These are phyloP conservation scores for Lepetodrilus schrolli DNA, from an alignment of 2,888 invertebrate genomes.

Conservation along the genomic window DNA sequence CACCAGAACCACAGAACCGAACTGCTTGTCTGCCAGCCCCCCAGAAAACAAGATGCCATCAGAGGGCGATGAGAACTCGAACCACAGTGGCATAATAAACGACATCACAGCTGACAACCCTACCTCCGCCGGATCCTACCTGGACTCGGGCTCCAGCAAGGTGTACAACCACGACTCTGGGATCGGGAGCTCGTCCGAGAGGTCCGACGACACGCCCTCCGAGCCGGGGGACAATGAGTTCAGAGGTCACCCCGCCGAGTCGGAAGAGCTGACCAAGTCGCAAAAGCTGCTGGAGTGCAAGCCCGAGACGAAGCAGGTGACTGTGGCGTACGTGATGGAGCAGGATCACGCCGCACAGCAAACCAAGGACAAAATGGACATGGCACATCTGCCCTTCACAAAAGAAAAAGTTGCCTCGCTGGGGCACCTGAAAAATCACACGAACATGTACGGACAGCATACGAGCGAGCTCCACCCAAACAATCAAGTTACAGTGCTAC, in stretches of 20 bases:
- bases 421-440: conserved; percentile 11
- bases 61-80: conserved; percentile 64
- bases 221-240: conserved; percentile 66
- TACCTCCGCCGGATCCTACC: conserved; percentile 47
- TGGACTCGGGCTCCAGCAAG: conserved; percentile 54
- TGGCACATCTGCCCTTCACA: neutral
- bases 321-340: conserved; percentile 56
- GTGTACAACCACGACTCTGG: conserved; percentile 69
- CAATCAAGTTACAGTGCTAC: conserved; percentile 38
- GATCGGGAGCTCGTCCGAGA: conserved; percentile 67
- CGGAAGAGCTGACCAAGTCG: conserved; percentile 30
- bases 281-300: conserved; percentile 31
- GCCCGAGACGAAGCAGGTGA: conserved; percentile 50
- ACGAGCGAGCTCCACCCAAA: conserved; percentile 28
- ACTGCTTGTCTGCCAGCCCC: conserved; percentile 27
- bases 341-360: conserved; percentile 22
- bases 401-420: conserved; percentile 12
- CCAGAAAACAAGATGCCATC: conserved; percentile 45
- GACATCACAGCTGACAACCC: conserved; percentile 45
- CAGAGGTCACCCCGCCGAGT: conserved; percentile 39
- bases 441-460: conserved; percentile 12
- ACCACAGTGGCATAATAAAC: conserved; percentile 57
- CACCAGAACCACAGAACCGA: conserved; percentile 36
- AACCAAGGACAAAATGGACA: neutral
- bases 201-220: conserved; percentile 68